phyloP scores from a whole-genome alignment of 2,888 invertebrate species.

The Spisula solida region DNA sequence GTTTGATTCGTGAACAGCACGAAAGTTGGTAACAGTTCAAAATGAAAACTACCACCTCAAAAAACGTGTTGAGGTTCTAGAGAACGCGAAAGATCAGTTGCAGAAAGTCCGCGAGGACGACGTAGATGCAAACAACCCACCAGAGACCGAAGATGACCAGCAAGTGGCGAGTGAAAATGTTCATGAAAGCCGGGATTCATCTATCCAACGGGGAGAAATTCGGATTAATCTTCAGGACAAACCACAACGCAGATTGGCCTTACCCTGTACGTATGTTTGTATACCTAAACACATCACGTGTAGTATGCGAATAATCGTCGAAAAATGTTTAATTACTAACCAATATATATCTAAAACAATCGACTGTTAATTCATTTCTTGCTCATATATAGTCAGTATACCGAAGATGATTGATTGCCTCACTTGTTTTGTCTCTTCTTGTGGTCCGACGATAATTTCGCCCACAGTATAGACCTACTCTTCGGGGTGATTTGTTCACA shows the following conservation, averaged over 20 bases:
- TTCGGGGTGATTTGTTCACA: no score
- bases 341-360: no score
- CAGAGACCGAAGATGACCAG: not conserved
- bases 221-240: not conserved
- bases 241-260: not conserved
- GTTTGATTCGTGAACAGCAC: not conserved
- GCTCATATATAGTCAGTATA: no score
- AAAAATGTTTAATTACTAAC: no score
- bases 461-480: no score
- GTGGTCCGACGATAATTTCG: no score
- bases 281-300: no score
- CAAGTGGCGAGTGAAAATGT: not conserved
- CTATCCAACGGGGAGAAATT: not conserved
- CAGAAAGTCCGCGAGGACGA: not conserved
- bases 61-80: not conserved
- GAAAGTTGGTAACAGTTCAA: not conserved
- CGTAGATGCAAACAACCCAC: not conserved
- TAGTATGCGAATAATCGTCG: no score
- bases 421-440: not conserved
- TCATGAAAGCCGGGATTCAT: not conserved
- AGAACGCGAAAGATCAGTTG: not conserved
- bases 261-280: not conserved
- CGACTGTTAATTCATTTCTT: no score
- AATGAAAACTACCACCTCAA: not conserved
- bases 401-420: no score